phyloP scores from a whole-genome alignment of 2,113 vertebrate species.

The Phrynocephalus versicolor region DNA sequence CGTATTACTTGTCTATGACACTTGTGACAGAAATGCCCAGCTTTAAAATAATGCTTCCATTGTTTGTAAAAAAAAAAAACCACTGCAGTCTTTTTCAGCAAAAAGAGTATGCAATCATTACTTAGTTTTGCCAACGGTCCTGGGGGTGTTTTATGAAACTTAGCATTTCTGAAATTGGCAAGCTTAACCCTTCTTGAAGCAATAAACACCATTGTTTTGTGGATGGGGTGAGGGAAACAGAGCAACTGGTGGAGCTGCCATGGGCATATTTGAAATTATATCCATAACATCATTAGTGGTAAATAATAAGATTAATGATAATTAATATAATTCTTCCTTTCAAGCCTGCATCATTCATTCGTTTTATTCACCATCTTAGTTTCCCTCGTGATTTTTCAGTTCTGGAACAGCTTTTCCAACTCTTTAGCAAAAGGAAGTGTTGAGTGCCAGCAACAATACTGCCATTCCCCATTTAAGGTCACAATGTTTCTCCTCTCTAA shows the following conservation, averaged over 20 bases:
- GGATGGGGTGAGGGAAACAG: not conserved
- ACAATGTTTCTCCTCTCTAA: not conserved
- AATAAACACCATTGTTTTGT: not conserved
- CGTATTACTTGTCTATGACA: conserved; percentile 22
- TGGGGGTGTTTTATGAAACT: not conserved
- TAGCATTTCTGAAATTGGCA: not conserved
- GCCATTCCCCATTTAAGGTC: not conserved
- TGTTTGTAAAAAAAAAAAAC: not conserved
- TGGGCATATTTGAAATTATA: no score
- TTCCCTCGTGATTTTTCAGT: not conserved
- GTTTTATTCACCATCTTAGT: not conserved
- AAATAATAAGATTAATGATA: not conserved
- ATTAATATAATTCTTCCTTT: not conserved
- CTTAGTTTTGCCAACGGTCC: not conserved
- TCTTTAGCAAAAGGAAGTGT: not conserved
- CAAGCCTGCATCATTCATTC: not conserved
- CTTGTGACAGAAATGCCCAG: conserved; percentile 69
- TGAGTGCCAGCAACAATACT: not conserved
- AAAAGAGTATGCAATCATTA: not conserved
- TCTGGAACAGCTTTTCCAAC: not conserved
- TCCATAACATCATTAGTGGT: not conserved
- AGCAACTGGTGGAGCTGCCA: not conserved
- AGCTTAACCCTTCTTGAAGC: not conserved
- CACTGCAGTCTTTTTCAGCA: no score
- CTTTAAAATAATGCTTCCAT: conserved; percentile 48